Conservation (phyloP, 2,113 vertebrate species). For the Grantiella picta region DNA sequence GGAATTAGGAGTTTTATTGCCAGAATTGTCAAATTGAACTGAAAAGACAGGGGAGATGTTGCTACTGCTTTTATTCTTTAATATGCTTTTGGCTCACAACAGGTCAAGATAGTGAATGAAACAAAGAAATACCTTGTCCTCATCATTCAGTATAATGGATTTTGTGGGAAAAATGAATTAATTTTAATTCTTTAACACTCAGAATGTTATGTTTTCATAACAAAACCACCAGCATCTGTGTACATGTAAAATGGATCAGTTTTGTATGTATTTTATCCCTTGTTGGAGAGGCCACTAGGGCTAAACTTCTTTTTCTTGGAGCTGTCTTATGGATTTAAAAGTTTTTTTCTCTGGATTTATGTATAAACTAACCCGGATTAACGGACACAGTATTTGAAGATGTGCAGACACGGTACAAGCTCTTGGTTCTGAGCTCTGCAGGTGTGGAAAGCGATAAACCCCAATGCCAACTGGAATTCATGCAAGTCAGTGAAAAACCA, state of each 20-base stretch:
- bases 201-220: neutral
- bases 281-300: neutral
- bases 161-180: neutral
- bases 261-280: neutral
- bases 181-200: neutral
- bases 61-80: neutral
- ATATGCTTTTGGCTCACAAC: neutral
- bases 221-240: neutral
- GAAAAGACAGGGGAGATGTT: neutral
- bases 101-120: neutral
- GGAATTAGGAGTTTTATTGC: neutral
- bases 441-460: neutral
- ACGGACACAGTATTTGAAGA: neutral
- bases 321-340: neutral
- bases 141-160: neutral
- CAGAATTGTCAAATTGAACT: neutral
- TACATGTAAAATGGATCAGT: neutral
- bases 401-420: rapidly evolving
- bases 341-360: neutral
- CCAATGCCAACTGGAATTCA: neutral
- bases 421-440: neutral
- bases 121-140: neutral
- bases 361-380: neutral
- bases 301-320: neutral
- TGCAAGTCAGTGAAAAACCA: neutral